phyloP scores from a whole-genome alignment of 2,797 vertebrate genomes.

The Anguilla anguilla region DNA sequence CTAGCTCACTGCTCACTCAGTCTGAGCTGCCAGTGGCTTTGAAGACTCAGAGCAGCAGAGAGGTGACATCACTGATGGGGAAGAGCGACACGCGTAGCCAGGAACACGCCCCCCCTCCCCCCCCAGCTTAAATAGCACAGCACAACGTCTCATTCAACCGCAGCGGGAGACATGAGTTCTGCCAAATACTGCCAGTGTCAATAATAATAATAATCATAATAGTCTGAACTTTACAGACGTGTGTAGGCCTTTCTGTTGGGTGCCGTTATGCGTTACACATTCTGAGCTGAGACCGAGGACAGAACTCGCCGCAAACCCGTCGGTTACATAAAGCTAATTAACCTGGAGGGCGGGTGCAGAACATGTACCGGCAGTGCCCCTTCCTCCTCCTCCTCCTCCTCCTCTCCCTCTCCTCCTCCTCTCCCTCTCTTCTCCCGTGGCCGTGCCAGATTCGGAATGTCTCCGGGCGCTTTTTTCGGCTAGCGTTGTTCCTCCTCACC shows the following conservation, averaged over 20 bases:
- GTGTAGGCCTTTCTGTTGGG: neutral
- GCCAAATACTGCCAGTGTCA: too few relatives aligned
- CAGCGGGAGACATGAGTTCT: neutral
- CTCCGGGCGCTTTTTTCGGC: neutral
- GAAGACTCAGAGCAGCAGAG: conserved; percentile 23
- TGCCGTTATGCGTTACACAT: neutral
- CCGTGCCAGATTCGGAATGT: neutral
- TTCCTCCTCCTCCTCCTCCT: neutral
- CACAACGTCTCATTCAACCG: conserved; percentile 31
- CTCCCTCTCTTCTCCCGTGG: neutral
- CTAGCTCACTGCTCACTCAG: neutral
- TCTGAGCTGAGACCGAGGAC: neutral
- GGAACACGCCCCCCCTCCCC: neutral
- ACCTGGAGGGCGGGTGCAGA: neutral
- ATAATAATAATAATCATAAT: neutral
- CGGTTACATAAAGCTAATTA: conserved; percentile 7
- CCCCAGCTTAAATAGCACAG: conserved; percentile 9
- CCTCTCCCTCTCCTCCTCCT: neutral
- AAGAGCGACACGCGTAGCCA: neutral
- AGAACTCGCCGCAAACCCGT: neutral
- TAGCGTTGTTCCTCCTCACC: neutral
- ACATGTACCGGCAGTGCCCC: neutral
- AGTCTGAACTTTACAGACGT: neutral
- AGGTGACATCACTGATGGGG: conserved; percentile 32
- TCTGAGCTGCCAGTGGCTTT: conserved; percentile 18